Evolutionary conservation across 2,797 vertebrate genomes (phyloP), one percentile per base, ranked within the genome.

Genomic region (Linurgus olivaceus): DNA sequence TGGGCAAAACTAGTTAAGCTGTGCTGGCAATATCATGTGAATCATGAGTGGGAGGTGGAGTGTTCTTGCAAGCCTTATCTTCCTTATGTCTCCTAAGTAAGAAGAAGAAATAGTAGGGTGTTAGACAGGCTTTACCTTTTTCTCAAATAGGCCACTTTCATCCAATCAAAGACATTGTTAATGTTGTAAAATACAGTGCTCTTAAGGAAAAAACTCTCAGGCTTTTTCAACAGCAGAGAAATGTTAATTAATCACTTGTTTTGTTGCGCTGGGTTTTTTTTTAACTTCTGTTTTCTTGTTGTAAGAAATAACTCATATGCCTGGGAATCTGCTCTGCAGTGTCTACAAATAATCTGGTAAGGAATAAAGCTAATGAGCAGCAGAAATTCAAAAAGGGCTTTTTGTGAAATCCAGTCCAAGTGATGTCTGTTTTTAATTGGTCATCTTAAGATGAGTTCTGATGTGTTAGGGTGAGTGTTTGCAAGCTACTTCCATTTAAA

Each of bases 241-340:
- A 35, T 81, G 7, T 75, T 72, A 51, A 66, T 44, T 90, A 54
- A 61, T 77, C 47, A 38, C 7, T 26, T 52, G 28, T 15, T 91
- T 59, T 73, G 58, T 65, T 86, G 12, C 4, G 0, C 38, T 58
- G 15, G 1, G 0, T 0, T 6, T 13, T 18, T 42, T 66, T 83
- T 77, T n/a, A 26, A 28, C 9, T 55, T 70, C 61, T 38, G 62
- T 90, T 19, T 81, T 88, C 48, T 78, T 81, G 29, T 17, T 88
- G 19, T 62, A 86, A 93, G 83, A 78, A 88, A 48, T 44, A 75
- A 70, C 8, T 84, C 9, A 3, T 31, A 38, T 47, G 12, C 17
- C 52, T 73, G 35, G 40, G 40, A 62, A 47, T 68, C 54, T 83
- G 42, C 7, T 74, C 10, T 80, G 17, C 35, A 35, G 50, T 58